phyloP scores from a whole-genome alignment of 2,797 vertebrate species.

The Argentina silus region DNA sequence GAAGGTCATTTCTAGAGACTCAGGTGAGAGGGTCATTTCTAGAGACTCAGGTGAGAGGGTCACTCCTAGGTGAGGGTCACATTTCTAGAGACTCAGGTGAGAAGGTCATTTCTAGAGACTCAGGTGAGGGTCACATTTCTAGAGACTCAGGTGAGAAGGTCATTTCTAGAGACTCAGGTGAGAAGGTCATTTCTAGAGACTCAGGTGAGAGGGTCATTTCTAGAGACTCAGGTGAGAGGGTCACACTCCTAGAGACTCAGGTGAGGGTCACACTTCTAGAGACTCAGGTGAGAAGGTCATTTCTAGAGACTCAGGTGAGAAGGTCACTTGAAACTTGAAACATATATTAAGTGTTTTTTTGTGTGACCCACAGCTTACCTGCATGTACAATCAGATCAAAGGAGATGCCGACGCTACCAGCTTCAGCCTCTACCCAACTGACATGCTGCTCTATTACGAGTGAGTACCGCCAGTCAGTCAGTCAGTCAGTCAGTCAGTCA shows the following conservation, averaged over 20 bases:
- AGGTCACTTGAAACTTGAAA: not conserved
- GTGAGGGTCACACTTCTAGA: not conserved
- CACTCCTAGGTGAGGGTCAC: not conserved
- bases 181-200: not conserved
- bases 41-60: constrained; percentile 73
- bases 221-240: not conserved
- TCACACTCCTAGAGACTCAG: not conserved
- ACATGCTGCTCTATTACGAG: constrained; percentile 79
- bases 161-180: too few relatives aligned
- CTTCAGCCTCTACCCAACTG: constrained; percentile 65
- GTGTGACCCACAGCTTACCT: constrained; percentile 70
- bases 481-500: not conserved
- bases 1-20: not conserved
- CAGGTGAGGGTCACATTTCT: not conserved
- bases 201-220: too few relatives aligned
- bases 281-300: not conserved
- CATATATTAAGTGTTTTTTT: constrained; percentile 1
- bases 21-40: constrained; percentile 38
- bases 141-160: not conserved
- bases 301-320: too few relatives aligned
- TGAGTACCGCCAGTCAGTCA: constrained; percentile 42
- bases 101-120: not conserved
- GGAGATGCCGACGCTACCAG: not conserved
- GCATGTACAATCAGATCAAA: constrained; percentile 76
- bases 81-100: not conserved